These are phyloP conservation scores for Amiota mariae DNA, from an alignment of 2,888 invertebrate species.

Conservation along the genomic window DNA sequence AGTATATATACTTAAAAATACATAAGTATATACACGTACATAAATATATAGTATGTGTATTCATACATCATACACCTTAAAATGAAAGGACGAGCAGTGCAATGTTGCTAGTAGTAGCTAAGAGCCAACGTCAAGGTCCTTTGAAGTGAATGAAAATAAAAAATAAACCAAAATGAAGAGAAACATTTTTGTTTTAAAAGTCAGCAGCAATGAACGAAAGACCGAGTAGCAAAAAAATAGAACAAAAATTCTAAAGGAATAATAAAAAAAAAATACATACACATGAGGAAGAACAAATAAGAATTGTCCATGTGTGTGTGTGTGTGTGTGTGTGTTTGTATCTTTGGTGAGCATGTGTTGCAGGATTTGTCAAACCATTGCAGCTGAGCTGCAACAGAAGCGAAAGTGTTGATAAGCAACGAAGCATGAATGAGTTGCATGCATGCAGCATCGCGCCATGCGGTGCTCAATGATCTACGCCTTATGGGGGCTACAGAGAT, in stretches of 20 bases:
- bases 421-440: constrained; percentile 50
- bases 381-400: constrained; percentile 42
- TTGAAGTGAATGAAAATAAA: constrained; percentile 4
- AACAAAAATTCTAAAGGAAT: neutral
- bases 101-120: constrained; percentile 13
- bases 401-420: constrained; percentile 60
- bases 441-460: constrained; percentile 2
- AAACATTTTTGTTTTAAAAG: constrained; percentile 8
- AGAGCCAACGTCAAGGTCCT: constrained; percentile 29
- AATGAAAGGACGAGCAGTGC: neutral
- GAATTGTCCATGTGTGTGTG: constrained; percentile 28
- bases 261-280: too few species aligned
- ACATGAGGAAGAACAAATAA: too few species aligned
- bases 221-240: constrained; percentile 9
- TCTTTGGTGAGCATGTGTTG: constrained; percentile 11
- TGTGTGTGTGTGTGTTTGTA: constrained; percentile 35
- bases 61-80: neutral
- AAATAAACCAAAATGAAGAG: neutral
- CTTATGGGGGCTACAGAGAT: neutral
- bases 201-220: constrained; percentile 11
- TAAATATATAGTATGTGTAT: too few species aligned
- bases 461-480: neutral
- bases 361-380: constrained; percentile 37
- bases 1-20: too few species aligned
- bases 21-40: too few species aligned